Conservation (phyloP, 1,140 invertebrate species). For the Papilio glaucus region DNA sequence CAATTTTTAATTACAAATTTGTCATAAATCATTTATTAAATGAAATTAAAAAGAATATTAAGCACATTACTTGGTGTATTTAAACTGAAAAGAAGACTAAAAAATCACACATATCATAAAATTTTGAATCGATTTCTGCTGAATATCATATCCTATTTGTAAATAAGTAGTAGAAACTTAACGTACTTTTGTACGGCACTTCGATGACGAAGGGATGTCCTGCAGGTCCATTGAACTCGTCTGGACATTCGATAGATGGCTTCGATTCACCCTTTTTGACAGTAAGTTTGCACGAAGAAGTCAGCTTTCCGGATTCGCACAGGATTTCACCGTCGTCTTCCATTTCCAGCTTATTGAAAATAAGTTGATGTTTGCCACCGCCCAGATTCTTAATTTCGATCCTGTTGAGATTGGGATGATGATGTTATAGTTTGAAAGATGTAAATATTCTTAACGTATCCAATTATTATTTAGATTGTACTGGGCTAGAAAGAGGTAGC, state of each 20-base stretch:
- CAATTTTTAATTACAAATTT: background rate
- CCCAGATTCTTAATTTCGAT: conserved; percentile 95
- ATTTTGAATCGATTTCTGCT: background rate
- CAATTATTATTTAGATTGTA: conserved; percentile 35
- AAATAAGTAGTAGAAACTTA: too few relatives aligned
- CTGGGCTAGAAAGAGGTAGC: too few relatives aligned
- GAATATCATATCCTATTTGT: too few relatives aligned
- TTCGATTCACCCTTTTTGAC: conserved; percentile 94
- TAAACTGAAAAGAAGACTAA: too few relatives aligned
- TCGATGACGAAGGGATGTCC: conserved; percentile 91
- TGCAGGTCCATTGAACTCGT: conserved; percentile 91
- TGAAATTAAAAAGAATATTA: too few relatives aligned
- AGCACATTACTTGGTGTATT: too few relatives aligned
- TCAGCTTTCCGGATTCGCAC: conserved; percentile 92
- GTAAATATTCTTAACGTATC: conserved; percentile 41
- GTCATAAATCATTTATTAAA: background rate
- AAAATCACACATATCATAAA: too few relatives aligned
- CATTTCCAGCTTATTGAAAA: conserved; percentile 93
- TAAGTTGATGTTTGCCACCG: conserved; percentile 94
- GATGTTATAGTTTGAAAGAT: too few relatives aligned
- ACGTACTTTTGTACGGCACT: conserved; percentile 95
- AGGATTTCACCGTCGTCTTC: conserved; percentile 93
- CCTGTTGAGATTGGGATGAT: conserved; percentile 71
- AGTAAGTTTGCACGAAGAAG: conserved; percentile 90
- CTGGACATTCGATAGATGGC: conserved; percentile 91